Base-by-base conservation (phyloP, 2,113 vertebrate genomes). In the Miniopterus natalensis region DNA sequence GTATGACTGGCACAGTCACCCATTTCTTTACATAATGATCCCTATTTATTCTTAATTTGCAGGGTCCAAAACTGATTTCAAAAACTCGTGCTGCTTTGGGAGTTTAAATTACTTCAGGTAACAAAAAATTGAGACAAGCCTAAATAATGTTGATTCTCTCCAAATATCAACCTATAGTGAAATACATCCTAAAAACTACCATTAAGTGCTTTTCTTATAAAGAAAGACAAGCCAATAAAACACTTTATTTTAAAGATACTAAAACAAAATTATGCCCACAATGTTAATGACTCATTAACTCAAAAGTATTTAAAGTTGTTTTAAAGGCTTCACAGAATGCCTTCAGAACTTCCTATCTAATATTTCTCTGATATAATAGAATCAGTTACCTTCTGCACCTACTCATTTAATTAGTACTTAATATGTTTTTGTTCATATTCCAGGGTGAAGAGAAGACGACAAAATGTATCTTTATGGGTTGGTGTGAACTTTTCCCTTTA, bases 21-120 rank as follows among this genome's bases (percentile, higher is more conserved):
- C 21, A 31, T 68, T 68, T 51, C 20, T 88, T 93, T 36, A 21
- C 61, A 18, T 92, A 25, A 86, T 65, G 6, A 57, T 59, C 80
- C 70, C 84, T 79, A 70, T 92, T 29, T 95, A 5, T 83, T 93
- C 59, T 97, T 95, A 17, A 65, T 90, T 97, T 97, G 14, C 63
- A 98, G 97, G 96, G 97, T 70, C 92, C 88, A n/a, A 94, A 96
- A 92, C 8, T 98, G 78, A 96, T 98, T 86, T 92, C 96, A 84
- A 97, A 96, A 91, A 97, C 96, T 92, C 97, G 96, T 88, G 68
- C 84, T 79, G 90, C 95, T 88, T 94, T 98, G 94, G 95, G 84
- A 95, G 97, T 95, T 94, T 98, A 92, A 98, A 71, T 49, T 71
- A 63, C 77, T 95, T 68, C 85, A 98, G 97, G 97, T 98, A 97